phyloP scores from a whole-genome alignment of 2,113 vertebrate genomes.

The Daubentonia madagascariensis region DNA sequence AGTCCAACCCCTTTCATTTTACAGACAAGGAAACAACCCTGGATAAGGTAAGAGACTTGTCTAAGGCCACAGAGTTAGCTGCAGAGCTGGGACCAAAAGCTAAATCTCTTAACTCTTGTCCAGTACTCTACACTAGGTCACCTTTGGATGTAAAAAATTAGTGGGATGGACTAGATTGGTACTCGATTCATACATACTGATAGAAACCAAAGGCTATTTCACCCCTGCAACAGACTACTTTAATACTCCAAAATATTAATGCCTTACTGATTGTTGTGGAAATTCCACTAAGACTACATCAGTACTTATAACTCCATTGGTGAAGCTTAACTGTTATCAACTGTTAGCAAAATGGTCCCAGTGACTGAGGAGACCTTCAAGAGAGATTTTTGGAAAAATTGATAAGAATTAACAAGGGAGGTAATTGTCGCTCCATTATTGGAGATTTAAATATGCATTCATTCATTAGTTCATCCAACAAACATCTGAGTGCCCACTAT shows the following conservation, averaged over 20 bases:
- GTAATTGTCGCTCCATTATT: constrained; percentile 64
- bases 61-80: constrained; percentile 13
- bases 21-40: constrained; percentile 51
- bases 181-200: background rate
- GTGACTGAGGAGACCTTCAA: constrained; percentile 18
- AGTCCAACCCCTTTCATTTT: constrained; percentile 46
- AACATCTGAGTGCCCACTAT: constrained; percentile 63
- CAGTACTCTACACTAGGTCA: background rate
- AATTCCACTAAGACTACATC: background rate
- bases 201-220: constrained; percentile 10
- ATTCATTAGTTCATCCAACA: constrained; percentile 68
- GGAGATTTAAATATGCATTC: constrained; percentile 67
- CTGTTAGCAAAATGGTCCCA: constrained; percentile 44
- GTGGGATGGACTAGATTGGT: constrained; percentile 13
- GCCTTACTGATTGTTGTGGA: background rate
- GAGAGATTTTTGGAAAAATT: constrained; percentile 61
- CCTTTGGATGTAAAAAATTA: constrained; percentile 10
- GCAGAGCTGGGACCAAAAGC: background rate
- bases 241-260: constrained; percentile 38
- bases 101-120: constrained; percentile 33
- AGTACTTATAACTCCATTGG: background rate
- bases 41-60: constrained; percentile 31
- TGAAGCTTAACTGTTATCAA: background rate
- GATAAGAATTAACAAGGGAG: constrained; percentile 76
- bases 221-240: background rate